Evolutionary conservation across 2,113 vertebrate genomes (phyloP), one percentile per base, ranked within the genome.

Genomic region (Kobus ellipsiprymnus): DNA sequence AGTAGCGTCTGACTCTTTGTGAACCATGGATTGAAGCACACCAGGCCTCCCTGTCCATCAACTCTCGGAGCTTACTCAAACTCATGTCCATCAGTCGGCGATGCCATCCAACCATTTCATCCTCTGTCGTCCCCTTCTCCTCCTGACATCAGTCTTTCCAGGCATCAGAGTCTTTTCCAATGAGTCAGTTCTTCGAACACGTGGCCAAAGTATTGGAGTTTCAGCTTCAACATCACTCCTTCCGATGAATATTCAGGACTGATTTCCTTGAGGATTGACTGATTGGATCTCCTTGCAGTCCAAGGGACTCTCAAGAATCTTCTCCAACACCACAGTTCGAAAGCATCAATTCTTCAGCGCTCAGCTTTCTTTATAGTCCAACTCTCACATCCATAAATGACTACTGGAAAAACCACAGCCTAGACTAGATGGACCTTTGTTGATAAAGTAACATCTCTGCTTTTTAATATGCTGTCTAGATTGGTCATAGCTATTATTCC

Each of bases 81-180:
- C n/a, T 71, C n/a, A 71, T 21, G n/a, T 11, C n/a, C n/a, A 36
- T 21, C 1, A 21, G n/a, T 36, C 0, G 2, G 17, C 0, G 17
- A 71, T 36, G 64, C n/a, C n/a, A 36, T 11, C 64, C 64, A 71
- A 71, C 9, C n/a, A 36, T 71, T 11, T 36, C 64, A 71, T 71
- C n/a, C n/a, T 36, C 33, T 71, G n/a, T 71, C 0, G 0, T 36
- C n/a, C 64, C 64, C n/a, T 71, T 36, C n/a, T 71, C 33, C 16
- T 67, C n/a, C n/a, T 71, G 64, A 71, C 17, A 36, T 71, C 62
- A 67, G 17, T 67, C n/a, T 36, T 71, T 71, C 9, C 17, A n/a
- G 36, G 64, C n/a, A 36, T 36, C n/a, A 71, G 9, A 7, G 17
- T 71, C 64, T 36, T 71, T 71, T 71, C 64, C 9, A 71, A 11